Conservation (phyloP, 2,113 vertebrate species). For the Nothobranchius kuhntae region DNA sequence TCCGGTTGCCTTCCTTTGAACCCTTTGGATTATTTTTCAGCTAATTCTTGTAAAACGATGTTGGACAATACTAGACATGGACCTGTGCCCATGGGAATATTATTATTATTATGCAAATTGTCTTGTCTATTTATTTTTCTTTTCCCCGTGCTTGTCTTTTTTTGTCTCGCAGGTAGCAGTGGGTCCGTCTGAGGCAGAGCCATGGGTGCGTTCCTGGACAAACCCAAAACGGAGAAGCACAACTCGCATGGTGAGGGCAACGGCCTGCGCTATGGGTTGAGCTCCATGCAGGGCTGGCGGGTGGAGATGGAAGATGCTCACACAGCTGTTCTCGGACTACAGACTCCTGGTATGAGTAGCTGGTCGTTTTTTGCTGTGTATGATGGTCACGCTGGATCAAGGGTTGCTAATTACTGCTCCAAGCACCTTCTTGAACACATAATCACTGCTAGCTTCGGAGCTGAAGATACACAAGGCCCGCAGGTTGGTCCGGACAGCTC, state of each 20-base stretch:
- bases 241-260: slow-evolving; percentile 93
- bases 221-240: slow-evolving; percentile 99
- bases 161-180: slow-evolving; percentile 71
- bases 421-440: slow-evolving; percentile 97
- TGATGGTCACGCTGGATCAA: slow-evolving; percentile 97
- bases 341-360: slow-evolving; percentile 87
- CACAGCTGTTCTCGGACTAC: slow-evolving; percentile 92
- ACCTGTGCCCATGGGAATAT: too few species aligned
- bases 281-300: slow-evolving; percentile 99
- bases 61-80: too few species aligned
- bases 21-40: too few species aligned
- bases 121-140: background rate
- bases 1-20: too few species aligned
- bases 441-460: slow-evolving; percentile 71
- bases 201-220: slow-evolving; percentile 99
- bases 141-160: slow-evolving; percentile 10
- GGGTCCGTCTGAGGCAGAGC: slow-evolving; percentile 73
- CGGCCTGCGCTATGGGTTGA: slow-evolving; percentile 91
- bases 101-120: too few species aligned
- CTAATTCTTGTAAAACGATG: too few species aligned
- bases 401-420: slow-evolving; percentile 96
- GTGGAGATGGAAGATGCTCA: slow-evolving; percentile 99
- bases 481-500: slow-evolving; percentile 73
- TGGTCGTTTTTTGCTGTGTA: slow-evolving; percentile 99
- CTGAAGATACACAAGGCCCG: slow-evolving; percentile 13